phyloP scores from a whole-genome alignment of 2,113 vertebrate species.

The Pelmatolapia mariae region DNA sequence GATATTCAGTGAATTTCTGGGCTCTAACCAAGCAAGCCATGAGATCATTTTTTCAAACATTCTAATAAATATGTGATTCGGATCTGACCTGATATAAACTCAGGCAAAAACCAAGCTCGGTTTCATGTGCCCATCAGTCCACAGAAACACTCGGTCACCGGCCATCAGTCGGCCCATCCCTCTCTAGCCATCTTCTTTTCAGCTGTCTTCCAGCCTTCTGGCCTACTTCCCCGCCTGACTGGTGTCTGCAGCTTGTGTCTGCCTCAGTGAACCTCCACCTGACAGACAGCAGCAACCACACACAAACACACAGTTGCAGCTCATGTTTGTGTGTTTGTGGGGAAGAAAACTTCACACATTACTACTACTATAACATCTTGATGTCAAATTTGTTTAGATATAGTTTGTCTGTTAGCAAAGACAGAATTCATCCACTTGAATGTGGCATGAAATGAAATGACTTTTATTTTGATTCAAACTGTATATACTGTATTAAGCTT shows the following conservation, averaged over 20 bases:
- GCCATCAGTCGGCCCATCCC: not conserved
- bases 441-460: not conserved
- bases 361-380: not conserved
- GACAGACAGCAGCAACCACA: not conserved
- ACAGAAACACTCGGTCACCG: not conserved
- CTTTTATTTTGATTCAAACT: not conserved
- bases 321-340: not conserved
- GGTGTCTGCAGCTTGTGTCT: not conserved
- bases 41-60: not conserved
- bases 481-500: not conserved
- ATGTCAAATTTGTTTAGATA: not conserved
- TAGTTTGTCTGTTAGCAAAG: not conserved
- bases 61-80: not conserved
- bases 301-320: not conserved
- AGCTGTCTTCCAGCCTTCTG: not conserved
- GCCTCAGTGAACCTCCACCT: constrained; percentile 23
- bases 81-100: not conserved
- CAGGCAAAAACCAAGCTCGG: not conserved
- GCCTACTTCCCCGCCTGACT: not conserved
- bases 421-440: not conserved
- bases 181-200: not conserved
- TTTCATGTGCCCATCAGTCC: not conserved
- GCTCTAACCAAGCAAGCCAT: not conserved
- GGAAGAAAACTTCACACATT: not conserved
- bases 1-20: not conserved